Base-by-base conservation (phyloP, 2,113 vertebrate species). In the Cephalopterus ornatus region DNA sequence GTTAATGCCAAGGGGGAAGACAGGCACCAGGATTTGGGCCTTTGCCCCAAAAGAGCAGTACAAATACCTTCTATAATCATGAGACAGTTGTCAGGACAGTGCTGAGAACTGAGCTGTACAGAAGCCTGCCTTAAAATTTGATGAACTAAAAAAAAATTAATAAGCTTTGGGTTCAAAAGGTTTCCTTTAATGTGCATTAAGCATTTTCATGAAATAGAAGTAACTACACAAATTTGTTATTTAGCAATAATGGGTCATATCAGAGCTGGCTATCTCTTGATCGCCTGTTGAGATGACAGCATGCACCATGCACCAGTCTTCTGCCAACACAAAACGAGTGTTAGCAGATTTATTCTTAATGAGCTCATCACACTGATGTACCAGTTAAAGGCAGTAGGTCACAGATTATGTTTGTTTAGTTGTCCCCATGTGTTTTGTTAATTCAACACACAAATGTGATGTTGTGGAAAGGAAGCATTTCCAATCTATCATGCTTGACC, bases 311-410 rank as follows among this genome's bases (percentile, higher is more conserved):
- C 58, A 88, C 63, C 22, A 17, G 33, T 91, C 93, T 86, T 92
- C 95, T 97, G 95, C 87, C 93, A 95, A 94, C 50, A 89, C 21
- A n/a, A 91, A 92, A 95, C 61, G 56, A 92, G 89, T 68, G 68
- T 86, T 97, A 95, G 97, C 88, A 96, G 85, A 96, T 97, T 97
- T 97, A 79, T 62, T 88, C 85, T 78, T 98, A 98, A 98, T 97
- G 96, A 98, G 96, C 88, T 97, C 80, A 96, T 93, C 79, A 95
- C 74, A 91, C 65, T 85, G 63, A 79, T 97, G 91, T 62, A 83
- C 92, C 86, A 88, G 78, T 91, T 96, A 97, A 95, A 96, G 66
- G 18, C 65, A 96, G 49, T n/a, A 96, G 95, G 94, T 97, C 97
- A 97, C 82, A 96, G 81, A 96, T 92, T 62, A 70, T 65, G 42